Evolutionary conservation across 2,888 invertebrate species (phyloP).

Genomic region (Tinea trinotella): DNA sequence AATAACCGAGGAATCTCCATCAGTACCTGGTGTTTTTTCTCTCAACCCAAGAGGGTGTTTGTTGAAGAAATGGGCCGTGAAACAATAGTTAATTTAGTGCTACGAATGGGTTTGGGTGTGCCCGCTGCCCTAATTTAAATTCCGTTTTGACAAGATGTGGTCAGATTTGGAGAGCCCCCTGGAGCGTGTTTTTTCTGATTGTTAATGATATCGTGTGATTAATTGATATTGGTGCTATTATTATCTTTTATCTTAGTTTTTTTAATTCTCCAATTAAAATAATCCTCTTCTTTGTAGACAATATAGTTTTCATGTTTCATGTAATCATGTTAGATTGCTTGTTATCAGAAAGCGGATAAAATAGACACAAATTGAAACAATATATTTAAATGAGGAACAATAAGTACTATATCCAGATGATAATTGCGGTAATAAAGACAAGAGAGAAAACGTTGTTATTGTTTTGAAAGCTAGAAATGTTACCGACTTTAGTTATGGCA

Average conservation of each 20-base stretch:
- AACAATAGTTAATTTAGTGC: conserved; percentile 56
- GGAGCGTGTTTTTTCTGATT: not conserved
- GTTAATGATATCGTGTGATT: conserved; percentile 12
- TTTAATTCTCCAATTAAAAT: conserved; percentile 23
- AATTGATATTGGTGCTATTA: conserved; percentile 13
- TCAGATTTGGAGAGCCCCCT: conserved; percentile 33
- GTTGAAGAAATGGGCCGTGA: conserved; percentile 52
- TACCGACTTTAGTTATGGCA: too few relatives aligned
- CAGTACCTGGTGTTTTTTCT: conserved; percentile 66
- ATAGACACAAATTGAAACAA: not conserved
- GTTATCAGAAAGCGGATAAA: not conserved
- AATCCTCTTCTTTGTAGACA: not conserved
- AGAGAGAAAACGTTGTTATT: too few relatives aligned
- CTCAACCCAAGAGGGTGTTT: conserved; percentile 45
- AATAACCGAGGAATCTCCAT: conserved; percentile 32
- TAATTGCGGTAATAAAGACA: too few relatives aligned
- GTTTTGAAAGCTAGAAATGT: too few relatives aligned
- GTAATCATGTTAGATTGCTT: not conserved
- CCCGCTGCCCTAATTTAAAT: conserved; percentile 48
- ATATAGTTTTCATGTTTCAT: too few relatives aligned
- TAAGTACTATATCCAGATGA: too few relatives aligned
- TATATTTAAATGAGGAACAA: too few relatives aligned
- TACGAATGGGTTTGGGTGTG: conserved; percentile 35
- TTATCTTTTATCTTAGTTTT: conserved; percentile 21
- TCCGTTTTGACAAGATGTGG: conserved; percentile 40